Evolutionary conservation across 2,888 invertebrate genomes (phyloP).

Genomic region (Hypercompe scribonia): DNA sequence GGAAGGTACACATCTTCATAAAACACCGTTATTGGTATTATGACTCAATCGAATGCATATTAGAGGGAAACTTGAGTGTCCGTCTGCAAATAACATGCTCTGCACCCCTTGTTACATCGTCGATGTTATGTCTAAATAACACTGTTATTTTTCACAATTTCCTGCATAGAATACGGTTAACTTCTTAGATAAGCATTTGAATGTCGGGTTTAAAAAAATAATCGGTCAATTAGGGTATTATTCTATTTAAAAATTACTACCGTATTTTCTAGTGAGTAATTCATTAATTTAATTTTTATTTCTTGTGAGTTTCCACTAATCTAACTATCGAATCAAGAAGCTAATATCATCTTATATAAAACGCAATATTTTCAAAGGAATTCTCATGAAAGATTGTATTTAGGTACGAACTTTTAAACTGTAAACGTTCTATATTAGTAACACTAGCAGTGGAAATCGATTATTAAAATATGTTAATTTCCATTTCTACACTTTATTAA

Average conservation of each 20-base stretch:
- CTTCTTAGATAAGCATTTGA: constrained; percentile 18
- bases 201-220: background rate
- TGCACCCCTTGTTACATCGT: constrained; percentile 59
- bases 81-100: constrained; percentile 75
- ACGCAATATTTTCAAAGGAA: background rate
- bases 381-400: no score
- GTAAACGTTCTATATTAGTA: no score
- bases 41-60: constrained; percentile 79
- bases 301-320: background rate
- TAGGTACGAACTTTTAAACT: no score
- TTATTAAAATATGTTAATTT: background rate
- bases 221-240: background rate
- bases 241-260: background rate
- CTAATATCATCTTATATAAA: background rate
- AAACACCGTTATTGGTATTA: constrained; percentile 74
- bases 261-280: no score
- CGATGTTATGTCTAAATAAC: constrained; percentile 29
- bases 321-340: background rate
- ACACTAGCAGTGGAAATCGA: no score
- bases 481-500: background rate
- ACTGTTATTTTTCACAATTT: constrained; percentile 41
- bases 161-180: constrained; percentile 17
- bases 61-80: constrained; percentile 73
- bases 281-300: background rate
- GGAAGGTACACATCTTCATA: constrained; percentile 74